Percentiles rank a stretch among this genome's conserved stretches.
Conservation (phyloP, 2,113 vertebrate genomes). For the Melanerpes formicivorus region DNA sequence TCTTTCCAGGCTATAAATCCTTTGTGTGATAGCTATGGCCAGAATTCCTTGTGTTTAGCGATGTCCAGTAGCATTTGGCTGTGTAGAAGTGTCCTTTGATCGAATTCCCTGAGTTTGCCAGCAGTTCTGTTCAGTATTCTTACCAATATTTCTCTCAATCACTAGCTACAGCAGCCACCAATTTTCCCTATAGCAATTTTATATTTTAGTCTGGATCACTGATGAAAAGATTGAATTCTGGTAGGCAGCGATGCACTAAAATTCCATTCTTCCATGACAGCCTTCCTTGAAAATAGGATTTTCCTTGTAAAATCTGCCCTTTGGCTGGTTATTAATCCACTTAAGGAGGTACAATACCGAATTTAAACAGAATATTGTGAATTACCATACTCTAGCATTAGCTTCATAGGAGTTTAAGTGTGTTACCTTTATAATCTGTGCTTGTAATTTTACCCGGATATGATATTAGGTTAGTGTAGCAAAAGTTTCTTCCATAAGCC, state of each 20-base stretch:
- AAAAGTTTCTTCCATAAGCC: neutral
- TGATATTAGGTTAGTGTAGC: neutral
- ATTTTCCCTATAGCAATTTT: slow-evolving; percentile 28
- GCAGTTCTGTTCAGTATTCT: neutral
- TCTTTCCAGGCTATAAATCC: slow-evolving; percentile 1
- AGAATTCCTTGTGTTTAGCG: neutral
- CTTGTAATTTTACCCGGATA: neutral
- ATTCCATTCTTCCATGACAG: slow-evolving; percentile 10
- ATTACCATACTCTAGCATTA: neutral
- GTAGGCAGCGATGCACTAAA: neutral
- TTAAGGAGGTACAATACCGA: neutral
- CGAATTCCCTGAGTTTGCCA: neutral
- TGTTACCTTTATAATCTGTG: neutral
- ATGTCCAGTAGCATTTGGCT: neutral
- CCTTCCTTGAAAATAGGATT: neutral
- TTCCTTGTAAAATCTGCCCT: neutral
- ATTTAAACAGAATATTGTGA: neutral
- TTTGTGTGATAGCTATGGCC: neutral
- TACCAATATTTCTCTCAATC: slow-evolving; percentile 17
- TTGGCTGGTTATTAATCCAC: neutral
- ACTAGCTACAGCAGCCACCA: neutral
- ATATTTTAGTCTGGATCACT: slow-evolving; percentile 41
- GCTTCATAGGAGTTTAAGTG: neutral
- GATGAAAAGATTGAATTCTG: slow-evolving; percentile 11
- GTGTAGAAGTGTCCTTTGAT: neutral